phyloP scores from a whole-genome alignment of 2,797 vertebrate genomes.

The Cygnus olor region DNA sequence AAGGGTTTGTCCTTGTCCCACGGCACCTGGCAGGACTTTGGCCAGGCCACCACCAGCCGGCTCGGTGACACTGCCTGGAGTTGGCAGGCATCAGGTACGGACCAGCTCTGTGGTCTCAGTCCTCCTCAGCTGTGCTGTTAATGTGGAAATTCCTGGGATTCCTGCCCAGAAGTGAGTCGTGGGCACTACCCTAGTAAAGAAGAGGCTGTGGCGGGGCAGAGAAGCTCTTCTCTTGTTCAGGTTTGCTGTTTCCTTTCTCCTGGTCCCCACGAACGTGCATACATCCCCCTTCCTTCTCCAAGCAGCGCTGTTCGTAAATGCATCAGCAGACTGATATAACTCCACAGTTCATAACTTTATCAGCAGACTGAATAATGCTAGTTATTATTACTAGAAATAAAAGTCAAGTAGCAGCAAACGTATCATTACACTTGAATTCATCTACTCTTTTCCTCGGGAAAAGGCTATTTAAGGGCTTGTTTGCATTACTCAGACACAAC shows the following conservation, averaged over 20 bases:
- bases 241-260: neutral
- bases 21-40: fast-evolving
- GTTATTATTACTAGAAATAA: neutral
- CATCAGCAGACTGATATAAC: no score
- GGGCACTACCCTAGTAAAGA: neutral
- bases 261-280: fast-evolving
- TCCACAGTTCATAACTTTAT: neutral
- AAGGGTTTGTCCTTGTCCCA: neutral
- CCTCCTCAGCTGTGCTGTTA: neutral
- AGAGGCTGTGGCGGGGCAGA: neutral
- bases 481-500: neutral
- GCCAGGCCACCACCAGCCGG: neutral
- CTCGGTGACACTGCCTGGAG: fast-evolving
- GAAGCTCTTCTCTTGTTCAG: fast-evolving
- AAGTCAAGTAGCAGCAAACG: neutral
- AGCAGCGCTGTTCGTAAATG: neutral
- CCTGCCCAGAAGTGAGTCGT: fast-evolving
- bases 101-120: fast-evolving
- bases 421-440: neutral
- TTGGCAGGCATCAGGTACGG: fast-evolving
- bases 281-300: neutral
- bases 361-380: neutral
- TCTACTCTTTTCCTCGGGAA: neutral
- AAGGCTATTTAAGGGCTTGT: neutral
- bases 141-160: fast-evolving